Conservation (phyloP, 1,140 invertebrate species). For the Listronotus oregonensis region DNA sequence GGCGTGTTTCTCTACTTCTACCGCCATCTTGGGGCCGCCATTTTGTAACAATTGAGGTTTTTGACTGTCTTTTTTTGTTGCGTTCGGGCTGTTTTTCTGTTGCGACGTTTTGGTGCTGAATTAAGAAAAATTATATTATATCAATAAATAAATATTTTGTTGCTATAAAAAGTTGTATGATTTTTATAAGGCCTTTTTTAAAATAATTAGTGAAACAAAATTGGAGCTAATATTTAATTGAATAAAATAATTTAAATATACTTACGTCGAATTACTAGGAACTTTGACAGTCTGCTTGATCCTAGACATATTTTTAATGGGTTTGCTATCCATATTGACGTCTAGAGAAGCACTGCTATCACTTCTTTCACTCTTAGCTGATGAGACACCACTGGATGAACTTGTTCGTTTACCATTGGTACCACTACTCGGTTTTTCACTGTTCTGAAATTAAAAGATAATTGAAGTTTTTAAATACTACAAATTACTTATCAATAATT, state of each 20-base stretch:
- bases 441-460: conserved; percentile 77
- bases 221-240: no score
- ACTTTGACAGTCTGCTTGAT: conserved; percentile 47
- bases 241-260: not conserved
- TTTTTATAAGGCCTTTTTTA: no score
- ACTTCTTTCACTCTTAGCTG: conserved; percentile 78
- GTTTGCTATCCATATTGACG: conserved; percentile 49
- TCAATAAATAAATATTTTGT: no score
- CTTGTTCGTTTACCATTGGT: conserved; percentile 83
- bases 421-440: conserved; percentile 68
- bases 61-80: conserved; percentile 47
- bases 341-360: conserved; percentile 54
- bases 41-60: conserved; percentile 12
- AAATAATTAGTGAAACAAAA: no score
- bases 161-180: no score
- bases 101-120: conserved; percentile 26
- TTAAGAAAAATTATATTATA: not conserved
- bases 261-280: conserved; percentile 12
- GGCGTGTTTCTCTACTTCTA: conserved; percentile 53
- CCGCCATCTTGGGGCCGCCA: conserved; percentile 38
- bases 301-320: conserved; percentile 45
- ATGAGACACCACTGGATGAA: conserved; percentile 86
- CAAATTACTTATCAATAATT: no score
- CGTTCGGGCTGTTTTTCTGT: conserved; percentile 45
- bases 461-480: no score